A percentile compares a stretch with the other conserved stretches of the same genome.
Conservation (phyloP, 2,888 invertebrate species). For the Trichacis sp. region DNA sequence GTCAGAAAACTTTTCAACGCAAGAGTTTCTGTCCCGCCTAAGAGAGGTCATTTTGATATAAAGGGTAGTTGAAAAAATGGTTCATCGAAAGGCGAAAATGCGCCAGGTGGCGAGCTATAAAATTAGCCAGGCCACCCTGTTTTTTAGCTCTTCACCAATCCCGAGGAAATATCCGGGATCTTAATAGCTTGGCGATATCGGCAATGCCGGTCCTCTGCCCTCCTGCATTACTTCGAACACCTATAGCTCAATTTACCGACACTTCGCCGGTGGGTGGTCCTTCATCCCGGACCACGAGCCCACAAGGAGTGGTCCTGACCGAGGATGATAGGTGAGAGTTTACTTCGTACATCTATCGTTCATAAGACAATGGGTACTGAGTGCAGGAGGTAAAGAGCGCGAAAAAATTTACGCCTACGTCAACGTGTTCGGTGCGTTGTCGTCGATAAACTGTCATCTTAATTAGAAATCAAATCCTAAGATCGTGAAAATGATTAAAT, state of each 20-base stretch:
- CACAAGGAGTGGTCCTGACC: slow-evolving; percentile 49
- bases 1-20: no score
- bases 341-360: slow-evolving; percentile 49
- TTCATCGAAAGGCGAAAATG: slow-evolving; percentile 20
- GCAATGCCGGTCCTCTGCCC: slow-evolving; percentile 42
- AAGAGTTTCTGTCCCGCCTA: not conserved
- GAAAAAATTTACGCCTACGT: slow-evolving; percentile 31
- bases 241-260: slow-evolving; percentile 64
- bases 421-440: not conserved
- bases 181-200: slow-evolving; percentile 65
- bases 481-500: no score
- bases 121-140: slow-evolving; percentile 29
- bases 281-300: slow-evolving; percentile 43
- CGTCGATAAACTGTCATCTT: not conserved
- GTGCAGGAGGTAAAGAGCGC: slow-evolving; percentile 13
- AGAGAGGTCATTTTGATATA: slow-evolving; percentile 3
- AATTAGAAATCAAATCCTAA: no score
- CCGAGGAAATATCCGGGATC: slow-evolving; percentile 41
- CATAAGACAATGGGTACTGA: slow-evolving; percentile 47
- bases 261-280: slow-evolving; percentile 68
- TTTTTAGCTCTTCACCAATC: slow-evolving; percentile 25
- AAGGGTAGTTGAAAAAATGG: not conserved
- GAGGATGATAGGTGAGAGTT: slow-evolving; percentile 47
- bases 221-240: slow-evolving; percentile 63
- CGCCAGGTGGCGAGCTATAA: slow-evolving; percentile 64